A percentile compares a stretch with the other conserved stretches of the same genome.
These are phyloP conservation scores for Halisarca cf. caerulea DNA, from an alignment of 37 sponge, comb jelly and placozoan species.

Conservation along the genomic window DNA sequence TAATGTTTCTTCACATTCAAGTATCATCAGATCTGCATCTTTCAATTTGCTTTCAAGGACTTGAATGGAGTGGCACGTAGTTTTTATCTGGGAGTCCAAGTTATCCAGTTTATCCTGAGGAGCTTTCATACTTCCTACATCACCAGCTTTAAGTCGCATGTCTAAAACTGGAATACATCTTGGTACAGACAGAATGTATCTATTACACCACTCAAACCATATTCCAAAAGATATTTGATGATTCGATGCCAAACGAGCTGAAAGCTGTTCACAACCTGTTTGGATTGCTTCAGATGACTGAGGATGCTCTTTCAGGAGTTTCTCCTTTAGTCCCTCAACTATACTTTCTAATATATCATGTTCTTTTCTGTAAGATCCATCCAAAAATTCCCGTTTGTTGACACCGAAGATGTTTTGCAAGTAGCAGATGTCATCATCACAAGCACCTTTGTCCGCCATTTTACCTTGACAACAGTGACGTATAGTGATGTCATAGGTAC, in stretches of 20 bases:
- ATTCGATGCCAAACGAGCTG: neutral
- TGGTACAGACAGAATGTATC: neutral
- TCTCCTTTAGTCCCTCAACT: constrained; percentile 32
- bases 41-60: neutral
- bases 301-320: constrained; percentile 42
- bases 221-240: neutral
- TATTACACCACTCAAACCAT: constrained; percentile 12
- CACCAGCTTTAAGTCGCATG: neutral
- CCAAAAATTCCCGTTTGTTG: constrained; percentile 25
- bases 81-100: neutral
- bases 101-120: neutral
- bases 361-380: constrained; percentile 37
- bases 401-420: constrained; percentile 48
- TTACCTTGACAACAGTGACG: neutral
- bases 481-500: no score
- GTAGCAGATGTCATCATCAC: neutral
- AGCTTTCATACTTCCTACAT: neutral
- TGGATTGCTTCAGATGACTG: constrained; percentile 45
- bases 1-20: neutral
- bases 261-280: constrained; percentile 17
- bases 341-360: constrained; percentile 47
- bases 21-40: neutral
- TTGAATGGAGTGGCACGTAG: neutral
- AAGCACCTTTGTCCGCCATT: neutral
- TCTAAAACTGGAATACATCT: constrained; percentile 5